Evolutionary conservation across 2,113 vertebrate genomes (phyloP).

Genomic region (Dicrurus megarhynchus): DNA sequence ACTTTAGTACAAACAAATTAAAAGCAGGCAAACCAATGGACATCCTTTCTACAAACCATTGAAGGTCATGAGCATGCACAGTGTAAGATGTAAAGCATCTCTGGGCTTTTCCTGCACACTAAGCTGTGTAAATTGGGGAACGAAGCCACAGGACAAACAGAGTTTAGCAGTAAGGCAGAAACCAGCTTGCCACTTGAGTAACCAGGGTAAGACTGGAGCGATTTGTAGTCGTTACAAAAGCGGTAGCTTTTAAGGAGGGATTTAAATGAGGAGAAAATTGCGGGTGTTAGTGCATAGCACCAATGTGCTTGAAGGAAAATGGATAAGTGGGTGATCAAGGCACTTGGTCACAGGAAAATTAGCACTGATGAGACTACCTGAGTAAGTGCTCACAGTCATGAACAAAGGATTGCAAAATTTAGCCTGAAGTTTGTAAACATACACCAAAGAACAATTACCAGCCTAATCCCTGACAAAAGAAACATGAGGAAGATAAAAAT

Average conservation of each 20-base stretch:
- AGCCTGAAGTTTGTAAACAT: slow-evolving; percentile 28
- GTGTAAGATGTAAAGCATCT: rapidly evolving
- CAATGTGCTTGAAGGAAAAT: slow-evolving; percentile 1
- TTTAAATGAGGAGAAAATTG: slow-evolving; percentile 28
- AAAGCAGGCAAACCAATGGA: neutral
- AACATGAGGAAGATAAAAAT: neutral
- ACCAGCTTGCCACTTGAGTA: neutral
- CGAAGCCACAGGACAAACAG: neutral
- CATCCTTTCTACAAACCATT: neutral
- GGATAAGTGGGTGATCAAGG: neutral
- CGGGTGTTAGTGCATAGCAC: neutral
- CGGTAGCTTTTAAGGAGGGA: neutral
- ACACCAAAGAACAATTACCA: slow-evolving; percentile 7
- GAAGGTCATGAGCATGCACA: neutral
- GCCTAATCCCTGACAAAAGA: neutral
- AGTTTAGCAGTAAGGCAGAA: neutral
- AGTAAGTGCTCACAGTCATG: neutral
- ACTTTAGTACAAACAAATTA: neutral
- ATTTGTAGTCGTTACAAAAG: neutral
- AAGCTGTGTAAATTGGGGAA: neutral
- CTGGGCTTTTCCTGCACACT: neutral
- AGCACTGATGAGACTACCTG: neutral
- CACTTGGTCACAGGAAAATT: neutral
- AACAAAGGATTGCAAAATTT: slow-evolving; percentile 26
- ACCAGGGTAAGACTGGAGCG: neutral